Evolutionary conservation across 2,797 vertebrate species (phyloP), one percentile per base, ranked within the genome.

Genomic region (Coccyzus lansbergi): DNA sequence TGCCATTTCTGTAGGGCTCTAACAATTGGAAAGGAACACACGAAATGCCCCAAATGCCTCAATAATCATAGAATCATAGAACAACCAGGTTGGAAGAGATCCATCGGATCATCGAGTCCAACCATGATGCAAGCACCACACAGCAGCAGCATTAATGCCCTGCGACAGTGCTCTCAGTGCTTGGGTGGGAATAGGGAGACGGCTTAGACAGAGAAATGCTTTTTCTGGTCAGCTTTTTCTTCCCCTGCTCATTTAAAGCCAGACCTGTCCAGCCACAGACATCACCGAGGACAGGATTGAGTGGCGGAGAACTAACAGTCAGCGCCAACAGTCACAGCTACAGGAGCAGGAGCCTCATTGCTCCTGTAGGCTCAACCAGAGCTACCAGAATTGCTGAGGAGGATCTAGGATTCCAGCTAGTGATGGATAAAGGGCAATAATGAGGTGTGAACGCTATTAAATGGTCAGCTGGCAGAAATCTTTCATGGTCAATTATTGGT

Each of bases 391-490:
- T 4, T 29, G 34, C 68, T 2, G 1, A 58, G 53, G 42, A 93
- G 58, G 55, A 81, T 68, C 69, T 62, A 34, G 33, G 40, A 83
- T 92, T 88, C 82, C 59, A 86, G 89, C 94, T 89, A 28, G 51
- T 75, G 79, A 14, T 48, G 68, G 68, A 75, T 59, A 89, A 93
- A 92, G 91, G 65, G 88, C 86, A 93, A 49, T 63, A 89, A 80
- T 31, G 31, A 86, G 89, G 86, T 56, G 71, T 48, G 81, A 92
- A 78, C 2, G 2, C 88, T 89, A 81, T 85, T 79, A 80, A 95
- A 68, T 2, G 93, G 94, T 87, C 92, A 95, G 91, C 93, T 94
- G 92, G 95, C 86, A 90, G 71, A 77, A 89, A 51, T 82, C 58
- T 83, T 87, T 59, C 49, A 65, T 93, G 88, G 84, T 83, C 94